phyloP scores from a whole-genome alignment of 2,113 vertebrate species.

The Cricetomys ansorgei region DNA sequence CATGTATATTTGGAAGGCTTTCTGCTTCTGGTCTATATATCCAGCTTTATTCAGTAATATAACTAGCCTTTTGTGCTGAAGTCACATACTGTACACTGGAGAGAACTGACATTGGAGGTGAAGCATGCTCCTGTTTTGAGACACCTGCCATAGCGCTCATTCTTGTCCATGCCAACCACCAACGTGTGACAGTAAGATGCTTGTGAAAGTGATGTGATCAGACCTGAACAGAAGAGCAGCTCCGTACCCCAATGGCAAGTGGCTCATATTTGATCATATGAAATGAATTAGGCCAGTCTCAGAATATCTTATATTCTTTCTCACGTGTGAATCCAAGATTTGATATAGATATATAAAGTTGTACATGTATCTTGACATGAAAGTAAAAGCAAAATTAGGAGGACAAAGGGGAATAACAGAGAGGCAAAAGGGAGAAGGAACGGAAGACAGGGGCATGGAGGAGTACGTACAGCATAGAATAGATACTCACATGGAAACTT shows the following conservation, averaged over 20 bases:
- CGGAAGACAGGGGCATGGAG: neutral
- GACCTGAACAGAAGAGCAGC: neutral
- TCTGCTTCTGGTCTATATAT: neutral
- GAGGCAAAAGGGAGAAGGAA: neutral
- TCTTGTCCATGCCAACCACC: neutral
- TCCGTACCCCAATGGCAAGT: neutral
- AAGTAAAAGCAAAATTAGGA: neutral
- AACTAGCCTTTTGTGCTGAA: neutral
- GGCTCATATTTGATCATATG: neutral
- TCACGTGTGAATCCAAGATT: neutral
- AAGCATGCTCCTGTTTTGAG: accelerated
- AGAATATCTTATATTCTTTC: neutral
- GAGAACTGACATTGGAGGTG: neutral
- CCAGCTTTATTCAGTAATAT: neutral
- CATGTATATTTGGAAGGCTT: neutral
- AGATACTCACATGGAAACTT: neutral
- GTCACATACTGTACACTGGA: neutral
- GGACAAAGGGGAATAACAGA: neutral
- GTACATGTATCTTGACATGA: neutral
- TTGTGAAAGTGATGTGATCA: neutral
- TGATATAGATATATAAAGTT: neutral
- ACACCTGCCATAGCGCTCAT: neutral
- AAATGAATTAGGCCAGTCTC: neutral
- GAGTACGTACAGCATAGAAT: neutral
- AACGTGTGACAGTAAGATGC: neutral